These are phyloP conservation scores for Phoxinus dragarum DNA, from an alignment of 2,797 vertebrate species.

Conservation along the genomic window DNA sequence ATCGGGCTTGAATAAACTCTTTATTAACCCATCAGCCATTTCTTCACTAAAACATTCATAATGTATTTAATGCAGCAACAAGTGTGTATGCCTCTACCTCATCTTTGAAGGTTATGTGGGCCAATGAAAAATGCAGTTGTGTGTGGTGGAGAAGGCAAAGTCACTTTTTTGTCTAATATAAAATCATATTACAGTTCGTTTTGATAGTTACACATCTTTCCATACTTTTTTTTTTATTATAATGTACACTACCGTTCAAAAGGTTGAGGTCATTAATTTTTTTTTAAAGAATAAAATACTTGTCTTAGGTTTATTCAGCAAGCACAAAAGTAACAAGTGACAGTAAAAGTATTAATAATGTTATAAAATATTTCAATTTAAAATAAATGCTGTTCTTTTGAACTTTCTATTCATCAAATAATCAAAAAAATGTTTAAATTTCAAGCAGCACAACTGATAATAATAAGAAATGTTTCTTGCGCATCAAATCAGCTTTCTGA, in stretches of 20 bases:
- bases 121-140: neutral
- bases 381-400: too few relatives aligned
- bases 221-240: too few relatives aligned
- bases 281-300: neutral
- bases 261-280: neutral
- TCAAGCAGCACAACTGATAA: neutral
- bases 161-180: neutral
- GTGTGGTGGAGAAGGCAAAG: neutral
- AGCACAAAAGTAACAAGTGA: neutral
- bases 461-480: neutral
- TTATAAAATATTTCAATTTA: too few relatives aligned
- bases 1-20: conserved; percentile 9
- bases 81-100: neutral
- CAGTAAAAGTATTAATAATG: neutral
- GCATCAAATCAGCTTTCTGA: neutral
- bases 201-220: neutral
- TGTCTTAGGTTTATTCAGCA: neutral
- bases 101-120: neutral
- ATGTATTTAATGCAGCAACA: neutral
- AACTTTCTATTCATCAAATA: neutral
- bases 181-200: neutral
- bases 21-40: conserved; percentile 16
- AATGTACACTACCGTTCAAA: neutral
- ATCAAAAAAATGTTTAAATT: too few relatives aligned
- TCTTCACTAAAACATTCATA: neutral